Evolutionary conservation across 1,140 invertebrate species (phyloP).

Genomic region (Pseudomyrmex sp.): DNA sequence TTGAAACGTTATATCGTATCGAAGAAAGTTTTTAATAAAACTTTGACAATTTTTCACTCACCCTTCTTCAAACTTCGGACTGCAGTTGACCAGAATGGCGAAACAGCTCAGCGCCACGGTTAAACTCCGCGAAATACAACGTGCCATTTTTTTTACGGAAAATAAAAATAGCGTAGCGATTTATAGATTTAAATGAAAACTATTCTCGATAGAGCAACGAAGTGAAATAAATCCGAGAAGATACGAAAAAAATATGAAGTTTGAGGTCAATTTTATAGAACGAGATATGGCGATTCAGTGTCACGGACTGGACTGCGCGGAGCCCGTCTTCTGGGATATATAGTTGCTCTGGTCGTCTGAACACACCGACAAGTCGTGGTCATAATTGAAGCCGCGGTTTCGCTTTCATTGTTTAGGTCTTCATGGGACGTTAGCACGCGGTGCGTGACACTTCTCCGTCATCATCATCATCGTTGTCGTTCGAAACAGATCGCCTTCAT

Average conservation of each 20-base stretch:
- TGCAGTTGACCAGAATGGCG: constrained; percentile 64
- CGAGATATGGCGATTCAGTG: constrained; percentile 23
- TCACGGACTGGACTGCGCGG: constrained; percentile 63
- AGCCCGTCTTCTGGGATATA: constrained; percentile 77
- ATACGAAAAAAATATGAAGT: neutral
- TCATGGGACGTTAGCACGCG: constrained; percentile 75
- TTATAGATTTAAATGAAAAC: neutral
- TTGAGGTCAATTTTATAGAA: neutral
- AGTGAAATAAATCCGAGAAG: neutral
- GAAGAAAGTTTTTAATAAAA: neutral
- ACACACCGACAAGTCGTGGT: constrained; percentile 73
- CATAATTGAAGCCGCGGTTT: constrained; percentile 81
- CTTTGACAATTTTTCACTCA: constrained; percentile 63
- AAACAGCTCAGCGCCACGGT: constrained; percentile 43
- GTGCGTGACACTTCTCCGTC: constrained; percentile 76
- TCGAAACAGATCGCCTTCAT: constrained; percentile 50
- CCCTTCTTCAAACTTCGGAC: constrained; percentile 81
- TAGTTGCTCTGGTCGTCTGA: constrained; percentile 76
- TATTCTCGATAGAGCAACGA: neutral
- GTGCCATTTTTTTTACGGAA: constrained; percentile 42
- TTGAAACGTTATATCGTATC: neutral
- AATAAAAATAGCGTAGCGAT: neutral
- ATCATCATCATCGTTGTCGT: constrained; percentile 57
- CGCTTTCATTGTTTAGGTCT: constrained; percentile 83
- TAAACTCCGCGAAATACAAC: constrained; percentile 9